Evolutionary conservation across 2,888 invertebrate species (phyloP), one percentile per base, ranked within the genome.

Genomic region (Periphyllus acericola): DNA sequence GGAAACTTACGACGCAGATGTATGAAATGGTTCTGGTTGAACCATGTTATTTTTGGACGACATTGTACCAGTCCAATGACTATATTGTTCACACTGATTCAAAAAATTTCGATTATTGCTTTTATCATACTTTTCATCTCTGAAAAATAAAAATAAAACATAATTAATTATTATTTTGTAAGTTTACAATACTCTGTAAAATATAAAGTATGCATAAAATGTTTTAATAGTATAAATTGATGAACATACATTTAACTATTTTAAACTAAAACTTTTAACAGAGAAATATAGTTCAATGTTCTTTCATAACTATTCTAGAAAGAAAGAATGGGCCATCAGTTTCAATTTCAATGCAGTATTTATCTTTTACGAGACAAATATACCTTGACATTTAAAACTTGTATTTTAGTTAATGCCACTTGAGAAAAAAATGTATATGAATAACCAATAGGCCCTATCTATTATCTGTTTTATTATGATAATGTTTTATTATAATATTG

Each of bases 1-100:
- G 17, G n/a, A 71, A 72, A 80, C 86, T 60, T 74, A 86, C 86
- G 86, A 86, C 1, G 86, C 86, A 60, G 86, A 79, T 32, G 86
- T 86, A 86, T 86, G 86, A 55, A 80, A 80, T 52, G 46, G 85
- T 68, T 85, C 78, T 60, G 80, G 80, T 80, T 86, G 86, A 86
- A 80, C 72, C 3, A 80, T 60, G 25, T 80, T 86, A 80, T 86
- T 80, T 86, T 86, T 86, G 21, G 86, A 46, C 14, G 46, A 55
- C 21, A 79, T 72, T 55, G 79, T 29, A 17, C 34, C 29, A 1
- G 80, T 29, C 86, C 86, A 86, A 80, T 72, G 72, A 86, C 21
- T 86, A 72, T 60, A 80, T 79, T 86, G 80, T 72, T 86, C 80
- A 86, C 72, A 86, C 29, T 60, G 72, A 60, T 80, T 86, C 17